A percentile compares a stretch with the other conserved stretches of the same genome.
Evolutionary conservation across 2,797 vertebrate genomes (phyloP).

Genomic region (Helicolenus hilgendorfi): DNA sequence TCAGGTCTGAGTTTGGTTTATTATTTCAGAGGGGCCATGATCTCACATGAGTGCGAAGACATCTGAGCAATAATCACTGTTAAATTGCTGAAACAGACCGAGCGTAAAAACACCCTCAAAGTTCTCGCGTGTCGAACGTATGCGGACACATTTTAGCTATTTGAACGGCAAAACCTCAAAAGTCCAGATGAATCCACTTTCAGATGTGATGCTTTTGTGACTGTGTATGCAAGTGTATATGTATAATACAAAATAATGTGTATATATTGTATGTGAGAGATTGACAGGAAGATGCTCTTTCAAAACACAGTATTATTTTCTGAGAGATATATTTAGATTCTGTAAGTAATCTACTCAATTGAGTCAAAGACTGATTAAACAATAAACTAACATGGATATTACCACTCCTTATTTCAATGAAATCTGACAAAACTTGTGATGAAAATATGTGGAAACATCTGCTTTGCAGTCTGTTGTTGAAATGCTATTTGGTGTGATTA

Average conservation of each 20-base stretch:
- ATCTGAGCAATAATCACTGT: constrained; percentile 17
- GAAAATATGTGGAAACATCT: background rate
- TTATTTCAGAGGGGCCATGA: constrained; percentile 39
- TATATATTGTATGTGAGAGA: constrained; percentile 87
- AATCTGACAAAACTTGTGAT: background rate
- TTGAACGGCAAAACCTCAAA: constrained; percentile 71
- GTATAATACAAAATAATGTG: constrained; percentile 77
- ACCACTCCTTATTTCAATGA: background rate
- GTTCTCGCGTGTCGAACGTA: constrained; percentile 68
- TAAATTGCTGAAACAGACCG: constrained; percentile 24
- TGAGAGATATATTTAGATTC: constrained; percentile 89
- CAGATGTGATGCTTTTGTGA: constrained; percentile 78
- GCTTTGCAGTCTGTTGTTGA: background rate
- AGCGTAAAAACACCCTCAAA: constrained; percentile 34
- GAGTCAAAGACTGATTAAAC: constrained; percentile 87
- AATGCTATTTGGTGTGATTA: background rate
- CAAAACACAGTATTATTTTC: constrained; percentile 88
- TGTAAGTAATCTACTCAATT: constrained; percentile 82
- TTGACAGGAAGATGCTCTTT: constrained; percentile 80
- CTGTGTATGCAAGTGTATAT: constrained; percentile 77
- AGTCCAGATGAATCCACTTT: constrained; percentile 53
- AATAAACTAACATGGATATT: constrained; percentile 86
- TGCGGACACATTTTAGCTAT: constrained; percentile 82
- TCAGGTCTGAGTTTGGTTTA: constrained; percentile 33
- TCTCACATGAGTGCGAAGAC: constrained; percentile 21